Conservation (phyloP, 2,888 invertebrate species). For the Cabera pusaria region DNA sequence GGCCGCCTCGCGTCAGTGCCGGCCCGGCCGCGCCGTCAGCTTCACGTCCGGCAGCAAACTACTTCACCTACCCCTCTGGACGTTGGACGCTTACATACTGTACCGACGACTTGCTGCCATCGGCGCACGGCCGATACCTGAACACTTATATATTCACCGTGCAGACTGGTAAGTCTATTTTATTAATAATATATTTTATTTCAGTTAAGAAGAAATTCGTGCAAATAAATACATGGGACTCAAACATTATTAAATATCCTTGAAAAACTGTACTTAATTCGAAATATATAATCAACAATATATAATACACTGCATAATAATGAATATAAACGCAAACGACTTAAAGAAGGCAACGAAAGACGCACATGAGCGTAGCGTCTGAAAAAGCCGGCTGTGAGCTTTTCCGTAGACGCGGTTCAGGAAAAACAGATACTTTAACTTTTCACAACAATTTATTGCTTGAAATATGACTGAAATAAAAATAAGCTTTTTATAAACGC, state of each 20-base stretch:
- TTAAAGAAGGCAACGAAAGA: constrained; percentile 2
- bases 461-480: too few species aligned
- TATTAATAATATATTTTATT: constrained; percentile 21
- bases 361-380: constrained; percentile 47
- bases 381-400: constrained; percentile 67
- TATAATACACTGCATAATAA: too few species aligned
- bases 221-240: too few species aligned
- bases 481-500: too few species aligned
- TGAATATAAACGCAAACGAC: too few species aligned
- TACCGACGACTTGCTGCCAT: constrained; percentile 47
- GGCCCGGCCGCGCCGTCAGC: constrained; percentile 81
- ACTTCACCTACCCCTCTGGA: constrained; percentile 49
- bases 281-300: too few species aligned
- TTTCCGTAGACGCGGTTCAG: constrained; percentile 55
- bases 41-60: constrained; percentile 68
- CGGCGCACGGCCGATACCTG: constrained; percentile 50
- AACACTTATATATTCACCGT: constrained; percentile 56
- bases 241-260: too few species aligned
- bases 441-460: too few species aligned
- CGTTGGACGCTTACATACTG: constrained; percentile 39
- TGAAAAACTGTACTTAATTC: too few species aligned
- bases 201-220: neutral
- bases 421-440: constrained; percentile 28
- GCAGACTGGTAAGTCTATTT: constrained; percentile 65
- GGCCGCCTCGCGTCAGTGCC: constrained; percentile 77